A percentile compares a stretch with the other conserved stretches of the same genome.
phyloP scores from a whole-genome alignment of 1,140 invertebrate species.

The Drosophila nannoptera region DNA sequence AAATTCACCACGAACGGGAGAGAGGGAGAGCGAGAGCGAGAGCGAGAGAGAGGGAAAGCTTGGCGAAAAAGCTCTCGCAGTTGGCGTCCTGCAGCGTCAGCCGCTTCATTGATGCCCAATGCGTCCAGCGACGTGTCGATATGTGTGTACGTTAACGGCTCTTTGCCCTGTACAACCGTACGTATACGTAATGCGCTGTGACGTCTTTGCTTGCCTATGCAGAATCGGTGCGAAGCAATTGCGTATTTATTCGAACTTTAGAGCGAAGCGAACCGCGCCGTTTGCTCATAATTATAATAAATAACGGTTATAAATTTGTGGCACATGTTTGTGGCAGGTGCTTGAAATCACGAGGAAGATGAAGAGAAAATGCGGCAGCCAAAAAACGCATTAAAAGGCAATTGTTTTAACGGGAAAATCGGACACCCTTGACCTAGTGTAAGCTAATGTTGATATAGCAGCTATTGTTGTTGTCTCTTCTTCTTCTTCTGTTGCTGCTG shows the following conservation, averaged over 20 bases:
- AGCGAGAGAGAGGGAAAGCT: slow-evolving; percentile 38
- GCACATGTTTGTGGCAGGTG: slow-evolving; percentile 23
- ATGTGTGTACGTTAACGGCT: not conserved
- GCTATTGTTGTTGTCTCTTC: not conserved
- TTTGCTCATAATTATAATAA: not conserved
- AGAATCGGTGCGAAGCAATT: slow-evolving; percentile 11
- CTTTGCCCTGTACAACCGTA: slow-evolving; percentile 25
- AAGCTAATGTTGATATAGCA: slow-evolving; percentile 1
- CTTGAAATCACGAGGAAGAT: no score
- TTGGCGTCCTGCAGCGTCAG: slow-evolving; percentile 55
- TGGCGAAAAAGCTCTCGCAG: slow-evolving; percentile 54
- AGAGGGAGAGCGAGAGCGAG: not conserved
- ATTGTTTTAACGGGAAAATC: not conserved
- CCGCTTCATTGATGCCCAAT: slow-evolving; percentile 60
- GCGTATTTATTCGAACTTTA: slow-evolving; percentile 24
- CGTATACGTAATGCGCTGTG: slow-evolving; percentile 73
- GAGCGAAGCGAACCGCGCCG: not conserved
- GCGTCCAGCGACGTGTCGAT: not conserved
- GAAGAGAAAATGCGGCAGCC: not conserved
- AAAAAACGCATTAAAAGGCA: slow-evolving; percentile 22
- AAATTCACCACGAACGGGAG: slow-evolving; percentile 52
- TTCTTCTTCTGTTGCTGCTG: not conserved
- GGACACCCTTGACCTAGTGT: slow-evolving; percentile 28
- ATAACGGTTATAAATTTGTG: slow-evolving; percentile 9
- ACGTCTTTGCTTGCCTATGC: slow-evolving; percentile 59